Evolutionary conservation across 2,888 invertebrate species (phyloP), one percentile per base, ranked within the genome.

Genomic region (Hyposoter didymator): DNA sequence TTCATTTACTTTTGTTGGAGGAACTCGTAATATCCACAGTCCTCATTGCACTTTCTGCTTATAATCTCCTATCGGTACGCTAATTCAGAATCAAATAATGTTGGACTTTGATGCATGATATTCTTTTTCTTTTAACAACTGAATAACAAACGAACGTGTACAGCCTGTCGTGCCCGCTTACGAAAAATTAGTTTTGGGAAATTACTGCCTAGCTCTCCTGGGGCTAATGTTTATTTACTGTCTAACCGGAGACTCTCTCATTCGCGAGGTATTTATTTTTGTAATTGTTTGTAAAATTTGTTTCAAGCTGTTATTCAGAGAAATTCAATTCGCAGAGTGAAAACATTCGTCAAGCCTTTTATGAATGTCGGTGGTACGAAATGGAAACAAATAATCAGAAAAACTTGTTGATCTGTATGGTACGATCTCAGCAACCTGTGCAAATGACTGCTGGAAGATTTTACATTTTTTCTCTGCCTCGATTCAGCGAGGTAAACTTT

Each of bases 281-380:
- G 35, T 7, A 39, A 8, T 66, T 66, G n/a, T 66, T 39, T 39
- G 8, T 1, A 35, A 22, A 55, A 19, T 32, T 19, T 14, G 0
- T 43, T 59, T 28, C 7, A 32, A 1, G 4, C 12, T 12, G 17
- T 14, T 1, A 39, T n/a, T 14, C 8, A 66, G n/a, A 5, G 39
- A 66, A 39, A 64, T 80, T 10, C 28, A 64, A 55, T 64, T 49
- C 69, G 43, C 62, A 88, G 90, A 95, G 95, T 87, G 94, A 94
- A 88, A 91, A 94, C 0, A 92, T 96, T 2, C 93, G 94, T 0
- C 93, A 95, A 39, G 94, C 94, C 64, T 90, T 95, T 86, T 95
- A 95, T 88, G 94, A 94, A 73, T 95, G 95, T 86, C 94, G 95
- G 2, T 96, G 96, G 96, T 94, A 95, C 70, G 94, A 95, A 8